Base-by-base conservation (phyloP, 2,113 vertebrate genomes). In the Steatornis caripensis region DNA sequence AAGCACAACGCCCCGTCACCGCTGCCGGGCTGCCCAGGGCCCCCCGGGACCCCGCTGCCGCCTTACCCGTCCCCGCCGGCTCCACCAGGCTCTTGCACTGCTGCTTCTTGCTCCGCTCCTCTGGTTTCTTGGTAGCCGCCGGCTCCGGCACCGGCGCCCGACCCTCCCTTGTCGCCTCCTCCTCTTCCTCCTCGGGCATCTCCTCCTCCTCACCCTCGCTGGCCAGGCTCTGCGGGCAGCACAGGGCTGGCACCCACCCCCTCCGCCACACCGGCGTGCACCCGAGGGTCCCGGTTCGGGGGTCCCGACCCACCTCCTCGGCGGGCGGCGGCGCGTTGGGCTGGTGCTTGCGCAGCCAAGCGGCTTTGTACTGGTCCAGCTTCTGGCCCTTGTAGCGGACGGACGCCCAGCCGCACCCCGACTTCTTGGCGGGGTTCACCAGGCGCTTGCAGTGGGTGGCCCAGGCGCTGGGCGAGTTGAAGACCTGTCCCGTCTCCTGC, bases 391-490 rank as follows among this genome's bases (percentile, higher is more conserved):
- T 98, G 98, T 99, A 99, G 93, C 99, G 99, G 62, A 99, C 99
- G 0, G 99, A 99, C 0, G 99, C 99, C 99, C 99, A 99, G 27
- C 99, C 99, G 5, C 99, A 99, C 81, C 99, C 99, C 0, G 99
- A 99, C 89, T 99, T 99, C 98, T 99, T 99, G 96, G 99, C 99
- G 0, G 99, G 99, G 97, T 99, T 99, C 69, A 99, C 99, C 95
- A 99, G 98, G 61, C 99, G 99, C 92, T 99, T 99, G 97, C 99
- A 99, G 95, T 99, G 99, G 8, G 99, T 99, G n/a, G 99, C 99
- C 99, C 99, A 99, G 83, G 99, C 99, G 1, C 99, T 99, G 36
- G 99, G 99, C 0, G 99, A 99, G 97, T 99, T 99, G 95, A 99
- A 99, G 55, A 99, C 98, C 96, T 99, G 99, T 6, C 99, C 99